Evolutionary conservation across 2,113 vertebrate species (phyloP).

Genomic region (Rhagologus leucostigma): DNA sequence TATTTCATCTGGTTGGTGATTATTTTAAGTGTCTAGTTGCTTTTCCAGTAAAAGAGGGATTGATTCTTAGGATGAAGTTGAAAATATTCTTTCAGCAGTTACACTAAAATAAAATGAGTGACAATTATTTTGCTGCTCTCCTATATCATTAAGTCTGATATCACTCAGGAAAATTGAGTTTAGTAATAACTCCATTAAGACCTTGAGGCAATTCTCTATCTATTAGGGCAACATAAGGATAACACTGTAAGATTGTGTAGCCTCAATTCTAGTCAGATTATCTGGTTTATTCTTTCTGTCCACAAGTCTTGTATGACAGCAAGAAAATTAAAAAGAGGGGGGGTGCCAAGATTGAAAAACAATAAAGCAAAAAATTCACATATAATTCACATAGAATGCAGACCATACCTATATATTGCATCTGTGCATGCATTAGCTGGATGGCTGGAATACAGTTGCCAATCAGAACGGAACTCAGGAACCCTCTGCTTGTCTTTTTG

Average conservation of each 20-base stretch:
- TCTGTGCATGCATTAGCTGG: background rate
- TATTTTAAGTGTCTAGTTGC: background rate
- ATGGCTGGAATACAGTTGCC: background rate
- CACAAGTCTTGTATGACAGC: conserved; percentile 28
- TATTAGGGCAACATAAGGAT: background rate
- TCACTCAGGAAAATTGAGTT: background rate
- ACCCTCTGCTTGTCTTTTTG: background rate
- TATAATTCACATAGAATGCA: background rate
- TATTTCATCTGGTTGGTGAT: background rate
- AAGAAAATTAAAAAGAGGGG: conserved; percentile 21
- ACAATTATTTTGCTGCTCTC: background rate
- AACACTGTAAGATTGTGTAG: background rate
- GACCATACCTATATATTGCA: background rate
- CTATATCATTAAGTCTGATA: background rate
- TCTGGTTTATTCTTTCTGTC: conserved; percentile 51
- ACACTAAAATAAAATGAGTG: background rate
- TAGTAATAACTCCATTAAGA: conserved; percentile 30
- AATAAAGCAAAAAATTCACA: background rate
- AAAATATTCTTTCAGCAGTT: background rate
- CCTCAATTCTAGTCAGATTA: conserved; percentile 18
- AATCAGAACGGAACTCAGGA: background rate
- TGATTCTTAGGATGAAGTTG: background rate
- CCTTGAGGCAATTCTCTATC: background rate
- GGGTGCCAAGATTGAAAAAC: background rate
- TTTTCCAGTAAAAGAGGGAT: background rate